Conservation (phyloP, 1,140 invertebrate species). For the Heliconius hewitsoni region DNA sequence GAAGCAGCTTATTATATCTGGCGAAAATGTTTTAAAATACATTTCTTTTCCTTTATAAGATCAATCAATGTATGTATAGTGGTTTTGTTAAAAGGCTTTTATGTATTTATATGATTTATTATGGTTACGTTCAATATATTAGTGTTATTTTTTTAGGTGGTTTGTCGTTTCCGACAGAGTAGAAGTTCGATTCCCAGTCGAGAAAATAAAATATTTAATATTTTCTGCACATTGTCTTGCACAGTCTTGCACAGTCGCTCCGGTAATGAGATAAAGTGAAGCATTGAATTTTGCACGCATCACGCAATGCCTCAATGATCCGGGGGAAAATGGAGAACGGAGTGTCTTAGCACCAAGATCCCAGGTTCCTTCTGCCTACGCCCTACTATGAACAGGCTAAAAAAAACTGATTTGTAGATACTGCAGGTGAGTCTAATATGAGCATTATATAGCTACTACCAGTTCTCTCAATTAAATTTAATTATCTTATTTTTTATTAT, state of each 20-base stretch:
- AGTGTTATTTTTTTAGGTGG: not conserved
- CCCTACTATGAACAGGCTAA: no score
- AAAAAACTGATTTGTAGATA: no score
- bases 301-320: not conserved
- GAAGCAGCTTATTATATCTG: conserved; percentile 32
- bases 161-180: no score
- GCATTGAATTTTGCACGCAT: not conserved
- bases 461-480: no score
- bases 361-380: not conserved
- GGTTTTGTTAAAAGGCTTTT: not conserved
- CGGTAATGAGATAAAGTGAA: not conserved
- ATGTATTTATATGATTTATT: not conserved
- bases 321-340: not conserved
- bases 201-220: not conserved
- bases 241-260: not conserved
- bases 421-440: no score
- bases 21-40: conserved; percentile 24
- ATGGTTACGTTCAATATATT: not conserved
- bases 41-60: conserved; percentile 21
- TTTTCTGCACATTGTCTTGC: not conserved
- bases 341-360: not conserved
- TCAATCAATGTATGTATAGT: conserved; percentile 11
- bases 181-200: not conserved
- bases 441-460: no score
- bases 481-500: no score